Evolutionary conservation across 2,888 invertebrate species (phyloP).

Genomic region (Vanessa cardui): DNA sequence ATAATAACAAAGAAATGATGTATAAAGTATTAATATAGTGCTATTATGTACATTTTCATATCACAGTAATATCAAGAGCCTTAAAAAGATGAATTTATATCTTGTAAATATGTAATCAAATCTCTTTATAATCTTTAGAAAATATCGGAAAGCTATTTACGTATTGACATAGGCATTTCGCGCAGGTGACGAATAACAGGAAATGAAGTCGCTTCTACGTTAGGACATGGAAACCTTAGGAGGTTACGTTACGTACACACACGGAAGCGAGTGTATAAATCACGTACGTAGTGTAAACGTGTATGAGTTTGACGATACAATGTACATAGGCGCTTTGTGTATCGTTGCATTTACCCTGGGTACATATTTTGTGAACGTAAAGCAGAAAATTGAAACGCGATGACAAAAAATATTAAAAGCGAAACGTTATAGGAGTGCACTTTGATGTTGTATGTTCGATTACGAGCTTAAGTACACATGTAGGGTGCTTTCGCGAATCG

Average conservation of each 20-base stretch:
- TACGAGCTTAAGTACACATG: constrained; percentile 5
- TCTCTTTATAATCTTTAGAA: background rate
- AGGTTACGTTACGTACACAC: constrained; percentile 7
- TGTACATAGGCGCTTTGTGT: background rate
- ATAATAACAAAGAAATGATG: too few relatives aligned
- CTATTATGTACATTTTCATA: too few relatives aligned
- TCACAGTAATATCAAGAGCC: too few relatives aligned
- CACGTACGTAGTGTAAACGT: background rate
- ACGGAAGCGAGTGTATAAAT: constrained; percentile 5
- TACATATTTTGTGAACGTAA: constrained; percentile 7
- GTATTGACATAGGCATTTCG: constrained; percentile 15
- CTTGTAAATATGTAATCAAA: constrained; percentile 5
- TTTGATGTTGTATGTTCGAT: constrained; percentile 11
- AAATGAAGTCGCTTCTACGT: constrained; percentile 19
- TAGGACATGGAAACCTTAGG: background rate
- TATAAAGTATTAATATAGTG: too few relatives aligned
- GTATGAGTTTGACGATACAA: background rate
- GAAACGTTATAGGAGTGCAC: constrained; percentile 5
- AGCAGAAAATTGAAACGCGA: constrained; percentile 5
- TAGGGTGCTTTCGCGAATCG: background rate
- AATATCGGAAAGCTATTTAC: constrained; percentile 29
- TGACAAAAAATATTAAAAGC: constrained; percentile 11
- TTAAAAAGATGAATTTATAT: background rate
- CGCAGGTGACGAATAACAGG: constrained; percentile 6
- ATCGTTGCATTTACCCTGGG: background rate